phyloP scores from a whole-genome alignment of 2,113 vertebrate species.

The Ctenodactylus gundi region DNA sequence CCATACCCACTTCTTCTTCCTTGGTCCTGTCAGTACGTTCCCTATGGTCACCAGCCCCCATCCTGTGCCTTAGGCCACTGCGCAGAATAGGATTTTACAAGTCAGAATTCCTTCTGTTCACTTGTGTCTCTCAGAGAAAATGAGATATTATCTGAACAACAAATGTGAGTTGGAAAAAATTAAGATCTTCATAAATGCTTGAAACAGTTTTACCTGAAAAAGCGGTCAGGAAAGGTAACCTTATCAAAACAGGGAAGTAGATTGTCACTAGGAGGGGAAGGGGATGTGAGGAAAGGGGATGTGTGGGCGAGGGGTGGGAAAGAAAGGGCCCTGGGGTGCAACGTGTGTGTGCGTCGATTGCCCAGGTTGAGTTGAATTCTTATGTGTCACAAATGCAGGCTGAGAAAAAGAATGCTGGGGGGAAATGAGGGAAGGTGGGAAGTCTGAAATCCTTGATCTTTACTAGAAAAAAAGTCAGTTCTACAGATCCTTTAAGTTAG shows the following conservation, averaged over 20 bases:
- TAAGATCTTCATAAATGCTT: neutral
- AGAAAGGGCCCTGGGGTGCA: no score
- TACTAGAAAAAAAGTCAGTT: neutral
- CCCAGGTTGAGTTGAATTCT: no score
- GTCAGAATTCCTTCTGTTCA: neutral
- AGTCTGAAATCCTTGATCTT: neutral
- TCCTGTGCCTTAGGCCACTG: neutral
- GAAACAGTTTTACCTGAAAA: constrained; percentile 10
- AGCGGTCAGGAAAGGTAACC: neutral
- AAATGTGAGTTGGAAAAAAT: no score
- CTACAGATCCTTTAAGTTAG: neutral
- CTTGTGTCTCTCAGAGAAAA: constrained; percentile 7
- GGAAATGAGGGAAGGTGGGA: neutral
- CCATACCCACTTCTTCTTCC: neutral
- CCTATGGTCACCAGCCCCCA: neutral
- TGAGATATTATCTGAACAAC: neutral
- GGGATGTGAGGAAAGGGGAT: no score
- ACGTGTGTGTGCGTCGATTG: no score
- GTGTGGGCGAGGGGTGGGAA: no score
- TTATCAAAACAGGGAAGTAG: neutral
- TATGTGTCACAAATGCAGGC: no score
- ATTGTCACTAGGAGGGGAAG: no score
- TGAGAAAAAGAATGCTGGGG: no score
- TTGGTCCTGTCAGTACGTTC: neutral
- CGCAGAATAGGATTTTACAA: neutral